A percentile compares a stretch with the other conserved stretches of the same genome.
These are phyloP conservation scores for Phylloscopus trochilus DNA, from an alignment of 2,113 vertebrate species.

Conservation along the genomic window DNA sequence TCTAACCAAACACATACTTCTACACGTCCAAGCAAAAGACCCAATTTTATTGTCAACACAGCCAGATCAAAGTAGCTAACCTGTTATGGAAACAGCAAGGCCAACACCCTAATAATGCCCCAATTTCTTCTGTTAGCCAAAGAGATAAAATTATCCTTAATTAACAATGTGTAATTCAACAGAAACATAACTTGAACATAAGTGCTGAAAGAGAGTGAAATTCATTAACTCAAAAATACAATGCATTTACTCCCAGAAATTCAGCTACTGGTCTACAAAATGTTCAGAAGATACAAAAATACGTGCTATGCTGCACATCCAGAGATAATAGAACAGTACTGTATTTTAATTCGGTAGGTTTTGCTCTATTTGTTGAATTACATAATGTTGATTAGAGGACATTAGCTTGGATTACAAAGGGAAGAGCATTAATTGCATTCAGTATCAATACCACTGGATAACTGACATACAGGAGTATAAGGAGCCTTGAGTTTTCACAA, in stretches of 20 bases:
- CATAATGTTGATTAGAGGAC: background rate
- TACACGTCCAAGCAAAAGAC: conserved; percentile 27
- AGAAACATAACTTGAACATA: background rate
- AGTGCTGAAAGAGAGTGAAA: background rate
- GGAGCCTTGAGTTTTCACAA: background rate
- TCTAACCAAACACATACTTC: background rate
- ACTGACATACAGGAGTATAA: background rate
- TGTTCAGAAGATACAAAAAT: background rate
- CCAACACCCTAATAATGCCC: conserved; percentile 23
- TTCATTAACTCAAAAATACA: background rate
- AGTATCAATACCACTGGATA: background rate
- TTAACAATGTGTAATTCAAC: background rate
- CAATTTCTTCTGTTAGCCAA: background rate
- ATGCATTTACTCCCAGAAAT: background rate
- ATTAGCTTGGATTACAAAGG: background rate
- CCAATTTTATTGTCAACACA: conserved; percentile 18
- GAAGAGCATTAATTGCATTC: background rate
- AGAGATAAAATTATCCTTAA: background rate
- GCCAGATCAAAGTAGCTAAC: conserved; percentile 21
- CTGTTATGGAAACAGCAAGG: background rate
- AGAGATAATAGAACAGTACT: background rate
- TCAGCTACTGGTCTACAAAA: background rate
- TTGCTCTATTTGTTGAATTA: background rate
- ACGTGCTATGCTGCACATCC: background rate
- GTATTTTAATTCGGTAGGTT: background rate